Base-by-base conservation (phyloP, 2,888 invertebrate genomes). In the Cosmia trapezina region DNA sequence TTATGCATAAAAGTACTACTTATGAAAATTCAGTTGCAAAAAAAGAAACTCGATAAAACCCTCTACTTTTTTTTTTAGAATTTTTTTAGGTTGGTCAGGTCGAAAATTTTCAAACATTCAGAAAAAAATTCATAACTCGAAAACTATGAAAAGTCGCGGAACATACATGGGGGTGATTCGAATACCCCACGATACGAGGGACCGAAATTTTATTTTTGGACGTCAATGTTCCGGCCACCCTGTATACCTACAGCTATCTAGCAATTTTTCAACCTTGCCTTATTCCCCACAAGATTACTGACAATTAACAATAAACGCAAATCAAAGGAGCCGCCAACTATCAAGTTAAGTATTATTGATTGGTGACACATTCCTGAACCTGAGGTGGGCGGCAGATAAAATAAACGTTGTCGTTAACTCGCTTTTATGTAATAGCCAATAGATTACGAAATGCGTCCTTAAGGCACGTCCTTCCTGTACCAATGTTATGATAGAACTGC, bases 271-370 rank as follows among this genome's bases (percentile, higher is more conserved):
- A 63, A n/a, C 66, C 57, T 65, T 51, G 63, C 70, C 65, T 71
- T 78, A 77, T 79, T 65, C 63, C 9, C 73, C 72, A 73, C 78
- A 71, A 70, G 81, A 84, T 70, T 74, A 84, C 75, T 79, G 83
- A 77, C 87, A 89, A 85, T 89, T 83, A 77, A 73, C 87, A 82
- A 80, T 85, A 83, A 87, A 87, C 62, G 60, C 62, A 79, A 80
- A 76, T 82, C 86, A 88, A 88, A 83, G 73, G 56, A 7, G 57
- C 88, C 88, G 87, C 66, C 54, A 54, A 67, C 70, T 70, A 85
- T 81, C 71, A 68, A 80, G 62, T 83, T 73, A 72, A 80, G 73
- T 73, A 77, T 78, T 83, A 83, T 83, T 86, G 83, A 85, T 85
- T 86, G 78, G 83, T 76, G 85, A 86, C 73, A 73, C 74, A 85